Conservation (phyloP, 2,113 vertebrate species). For the Panthera leo region DNA sequence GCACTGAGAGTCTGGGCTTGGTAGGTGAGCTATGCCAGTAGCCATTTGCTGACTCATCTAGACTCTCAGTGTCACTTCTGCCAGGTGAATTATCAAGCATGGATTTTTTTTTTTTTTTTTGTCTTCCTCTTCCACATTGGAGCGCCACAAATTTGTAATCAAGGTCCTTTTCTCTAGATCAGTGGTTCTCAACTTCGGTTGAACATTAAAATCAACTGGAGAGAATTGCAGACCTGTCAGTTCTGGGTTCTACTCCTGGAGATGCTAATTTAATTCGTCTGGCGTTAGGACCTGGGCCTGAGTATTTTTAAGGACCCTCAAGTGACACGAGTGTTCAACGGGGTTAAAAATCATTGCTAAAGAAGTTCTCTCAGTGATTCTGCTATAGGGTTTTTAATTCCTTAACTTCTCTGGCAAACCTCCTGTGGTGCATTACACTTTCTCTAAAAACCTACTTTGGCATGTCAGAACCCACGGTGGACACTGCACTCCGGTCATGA, state of each 20-base stretch:
- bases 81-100: neutral
- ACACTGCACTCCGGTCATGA: neutral
- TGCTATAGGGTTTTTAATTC: neutral
- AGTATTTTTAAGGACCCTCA: neutral
- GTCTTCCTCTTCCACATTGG: neutral
- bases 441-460: neutral
- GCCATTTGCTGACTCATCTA: neutral
- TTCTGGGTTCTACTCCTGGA: neutral
- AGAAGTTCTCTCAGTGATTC: neutral
- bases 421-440: neutral
- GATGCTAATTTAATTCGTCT: neutral
- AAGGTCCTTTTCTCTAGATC: neutral
- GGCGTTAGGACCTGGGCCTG: neutral
- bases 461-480: neutral
- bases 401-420: neutral
- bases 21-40: neutral
- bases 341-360: neutral
- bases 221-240: neutral
- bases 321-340: neutral
- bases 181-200: neutral
- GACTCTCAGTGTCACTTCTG: neutral
- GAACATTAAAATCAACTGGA: conserved; percentile 1
- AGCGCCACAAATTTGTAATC: neutral
- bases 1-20: neutral
- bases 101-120: neutral